phyloP scores from a whole-genome alignment of 1,140 invertebrate species.

The Nixonia krombeini region DNA sequence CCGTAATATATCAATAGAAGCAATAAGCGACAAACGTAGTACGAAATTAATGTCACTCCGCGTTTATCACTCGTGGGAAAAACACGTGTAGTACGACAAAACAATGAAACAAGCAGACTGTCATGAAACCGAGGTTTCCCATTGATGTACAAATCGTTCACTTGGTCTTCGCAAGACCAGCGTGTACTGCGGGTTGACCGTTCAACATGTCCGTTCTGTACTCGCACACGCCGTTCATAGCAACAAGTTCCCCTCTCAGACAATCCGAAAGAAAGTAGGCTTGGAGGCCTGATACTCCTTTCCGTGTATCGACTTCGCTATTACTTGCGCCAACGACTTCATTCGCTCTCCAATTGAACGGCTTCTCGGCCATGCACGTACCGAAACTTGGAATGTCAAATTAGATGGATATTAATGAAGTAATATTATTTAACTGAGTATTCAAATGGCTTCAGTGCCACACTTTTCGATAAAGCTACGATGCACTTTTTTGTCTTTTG shows the following conservation, averaged over 20 bases:
- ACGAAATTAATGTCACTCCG: conserved; percentile 22
- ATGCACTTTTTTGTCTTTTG: no score
- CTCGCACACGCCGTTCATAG: conserved; percentile 43
- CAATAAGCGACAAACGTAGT: conserved; percentile 12
- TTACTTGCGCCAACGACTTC: conserved; percentile 44
- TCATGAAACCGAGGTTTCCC: conserved; percentile 35
- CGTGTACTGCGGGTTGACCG: conserved; percentile 45
- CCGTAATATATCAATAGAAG: no score
- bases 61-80: conserved; percentile 23
- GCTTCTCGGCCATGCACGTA: conserved; percentile 3
- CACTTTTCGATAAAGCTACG: no score
- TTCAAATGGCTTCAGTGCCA: no score
- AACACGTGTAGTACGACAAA: conserved; percentile 33
- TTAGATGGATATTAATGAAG: neutral
- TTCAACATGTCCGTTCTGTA: conserved; percentile 48
- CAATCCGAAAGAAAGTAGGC: conserved; percentile 51
- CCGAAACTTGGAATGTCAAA: neutral
- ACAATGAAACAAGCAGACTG: conserved; percentile 32
- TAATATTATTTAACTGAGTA: no score
- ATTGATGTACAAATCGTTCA: conserved; percentile 49
- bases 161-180: conserved; percentile 49
- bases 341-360: conserved; percentile 39
- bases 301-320: conserved; percentile 46
- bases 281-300: conserved; percentile 44
- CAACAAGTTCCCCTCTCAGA: conserved; percentile 46